Conservation (phyloP, 2,888 invertebrate genomes). For the Magallana nippona region DNA sequence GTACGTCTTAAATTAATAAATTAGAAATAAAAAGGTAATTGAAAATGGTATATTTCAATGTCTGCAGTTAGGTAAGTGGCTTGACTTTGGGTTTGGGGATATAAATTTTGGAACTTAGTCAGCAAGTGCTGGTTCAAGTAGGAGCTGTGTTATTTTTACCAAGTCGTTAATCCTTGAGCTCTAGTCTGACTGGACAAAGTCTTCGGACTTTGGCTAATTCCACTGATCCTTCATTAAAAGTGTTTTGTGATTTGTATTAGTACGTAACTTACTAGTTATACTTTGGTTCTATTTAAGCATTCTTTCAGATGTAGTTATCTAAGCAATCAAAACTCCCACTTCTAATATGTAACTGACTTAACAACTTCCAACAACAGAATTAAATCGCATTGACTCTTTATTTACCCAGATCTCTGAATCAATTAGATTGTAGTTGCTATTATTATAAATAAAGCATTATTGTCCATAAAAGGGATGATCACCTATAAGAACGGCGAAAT, state of each 20-base stretch:
- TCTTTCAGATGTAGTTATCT: conserved; percentile 17
- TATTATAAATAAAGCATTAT: not conserved
- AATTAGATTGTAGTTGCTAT: not conserved
- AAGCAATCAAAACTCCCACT: conserved; percentile 11
- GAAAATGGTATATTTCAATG: too few species aligned
- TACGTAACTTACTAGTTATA: not conserved
- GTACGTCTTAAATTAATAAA: too few species aligned
- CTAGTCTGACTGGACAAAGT: not conserved
- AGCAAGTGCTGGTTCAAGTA: not conserved
- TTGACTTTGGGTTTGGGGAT: too few species aligned
- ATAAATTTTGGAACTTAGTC: too few species aligned
- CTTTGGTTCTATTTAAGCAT: not conserved
- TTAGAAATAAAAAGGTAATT: too few species aligned
- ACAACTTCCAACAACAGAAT: not conserved
- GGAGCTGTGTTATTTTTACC: conserved; percentile 10
- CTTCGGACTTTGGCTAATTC: not conserved
- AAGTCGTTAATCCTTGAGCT: not conserved
- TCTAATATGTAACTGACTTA: not conserved
- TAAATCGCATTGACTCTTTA: not conserved
- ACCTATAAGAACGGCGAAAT: not conserved
- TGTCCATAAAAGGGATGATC: not conserved
- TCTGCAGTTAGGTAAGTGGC: too few species aligned
- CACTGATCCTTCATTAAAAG: conserved; percentile 1
- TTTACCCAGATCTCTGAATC: not conserved
- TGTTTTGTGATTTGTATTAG: not conserved